Base-by-base conservation (phyloP, 2,113 vertebrate genomes). In the Catagonus wagneri region DNA sequence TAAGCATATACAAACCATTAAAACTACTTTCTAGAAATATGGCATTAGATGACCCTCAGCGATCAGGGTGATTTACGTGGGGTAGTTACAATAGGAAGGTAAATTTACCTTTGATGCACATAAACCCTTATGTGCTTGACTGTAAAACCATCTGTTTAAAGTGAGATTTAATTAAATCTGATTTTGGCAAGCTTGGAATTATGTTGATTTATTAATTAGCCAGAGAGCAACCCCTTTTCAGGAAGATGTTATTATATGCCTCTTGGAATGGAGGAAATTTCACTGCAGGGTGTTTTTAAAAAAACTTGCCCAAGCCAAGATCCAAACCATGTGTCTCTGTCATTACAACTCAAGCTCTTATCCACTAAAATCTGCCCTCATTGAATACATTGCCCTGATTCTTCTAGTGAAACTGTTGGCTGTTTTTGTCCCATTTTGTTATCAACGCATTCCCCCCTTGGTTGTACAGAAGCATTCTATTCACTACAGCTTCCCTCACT, bases 151-250 rank as follows among this genome's bases (percentile, higher is more conserved):
- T 78, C n/a, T 89, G 68, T 4, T 34, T 3, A 94, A 63, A 89
- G 58, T 10, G 90, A 85, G 79, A 60, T 83, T 86, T 91, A 79
- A 93, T 83, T 94, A 89, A 89, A 39, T 44, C 44, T 86, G 6
- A 63, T 56, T 80, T 63, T 25, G 79, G 13, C 7, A 75, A 83
- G 50, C 19, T 7, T 75, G 22, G 12, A 86, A 56, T n/a, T 54
- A 10, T 84, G 90, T 79, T 83, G 15, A 63, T 86, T 52, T 76
- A 84, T 83, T 83, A 83, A 61, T 75, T 84, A 61, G 36, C 69
- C 39, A 85, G 36, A 66, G 36, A 52, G n/a, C 68, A 91, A 52
- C 69, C 80, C 71, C 16, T 16, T 3, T 17, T 66, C 3, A 25
- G 17, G 50, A 63, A 84, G 66, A 86, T 65, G 32, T 39, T 75